These are phyloP conservation scores for Lordiphosa clarofinis DNA, from an alignment of 1,140 invertebrate genomes.

Conservation along the genomic window DNA sequence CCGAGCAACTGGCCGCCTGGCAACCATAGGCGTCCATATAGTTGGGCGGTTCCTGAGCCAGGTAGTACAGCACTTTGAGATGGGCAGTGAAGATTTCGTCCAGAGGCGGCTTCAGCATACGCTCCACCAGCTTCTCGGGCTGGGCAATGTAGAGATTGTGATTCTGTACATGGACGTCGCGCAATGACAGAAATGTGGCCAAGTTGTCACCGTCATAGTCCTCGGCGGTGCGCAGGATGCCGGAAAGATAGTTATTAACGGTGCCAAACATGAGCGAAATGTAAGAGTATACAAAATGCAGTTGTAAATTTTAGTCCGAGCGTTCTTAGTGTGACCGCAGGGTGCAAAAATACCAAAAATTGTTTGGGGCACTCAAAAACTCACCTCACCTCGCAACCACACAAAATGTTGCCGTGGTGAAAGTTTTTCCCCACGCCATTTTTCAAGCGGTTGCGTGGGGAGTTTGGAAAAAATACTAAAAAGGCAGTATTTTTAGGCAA, in stretches of 20 bases:
- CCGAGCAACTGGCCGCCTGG: conserved; percentile 89
- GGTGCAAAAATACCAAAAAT: too few species aligned
- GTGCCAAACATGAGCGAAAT: conserved; percentile 59
- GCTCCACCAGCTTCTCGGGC: conserved; percentile 86
- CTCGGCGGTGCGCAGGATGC: conserved; percentile 53
- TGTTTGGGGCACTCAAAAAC: too few species aligned
- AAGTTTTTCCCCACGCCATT: too few species aligned
- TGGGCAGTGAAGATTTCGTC: conserved; percentile 91
- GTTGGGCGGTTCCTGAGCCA: conserved; percentile 81
- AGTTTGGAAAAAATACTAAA: too few species aligned
- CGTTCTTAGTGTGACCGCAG: too few species aligned
- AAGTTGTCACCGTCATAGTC: conserved; percentile 77
- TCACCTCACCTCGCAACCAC: too few species aligned
- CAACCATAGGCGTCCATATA: conserved; percentile 88
- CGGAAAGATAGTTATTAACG: conserved; percentile 66
- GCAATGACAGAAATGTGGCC: conserved; percentile 86
- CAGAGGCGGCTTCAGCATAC: conserved; percentile 86
- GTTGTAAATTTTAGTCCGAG: too few species aligned
- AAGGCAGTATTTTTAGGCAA: too few species aligned
- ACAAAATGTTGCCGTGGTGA: too few species aligned
- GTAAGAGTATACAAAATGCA: background rate
- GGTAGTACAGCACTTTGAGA: conserved; percentile 82
- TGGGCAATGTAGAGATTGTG: conserved; percentile 85
- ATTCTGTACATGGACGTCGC: conserved; percentile 87
- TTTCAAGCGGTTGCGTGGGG: too few species aligned